Evolutionary conservation across 2,888 invertebrate genomes (phyloP).

Genomic region (Argyresthia albistria): DNA sequence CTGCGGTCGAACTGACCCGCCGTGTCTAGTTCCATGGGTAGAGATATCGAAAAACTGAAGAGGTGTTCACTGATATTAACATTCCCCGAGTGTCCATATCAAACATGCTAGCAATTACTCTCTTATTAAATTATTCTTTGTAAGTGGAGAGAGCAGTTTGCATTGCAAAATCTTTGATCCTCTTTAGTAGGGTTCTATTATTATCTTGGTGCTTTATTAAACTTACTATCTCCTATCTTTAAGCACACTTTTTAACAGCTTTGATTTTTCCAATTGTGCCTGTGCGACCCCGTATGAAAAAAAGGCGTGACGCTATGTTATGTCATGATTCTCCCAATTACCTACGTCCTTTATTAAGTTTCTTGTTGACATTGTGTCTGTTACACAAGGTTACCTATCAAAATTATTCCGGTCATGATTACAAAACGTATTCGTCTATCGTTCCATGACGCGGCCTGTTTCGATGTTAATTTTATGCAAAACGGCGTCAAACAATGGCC

Average conservation of each 20-base stretch:
- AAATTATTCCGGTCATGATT: no score
- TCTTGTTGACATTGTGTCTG: background rate
- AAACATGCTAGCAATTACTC: slow-evolving; percentile 18
- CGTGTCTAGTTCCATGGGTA: slow-evolving; percentile 35
- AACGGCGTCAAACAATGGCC: slow-evolving; percentile 35
- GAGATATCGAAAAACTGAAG: slow-evolving; percentile 43
- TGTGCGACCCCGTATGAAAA: no score
- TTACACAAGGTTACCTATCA: background rate
- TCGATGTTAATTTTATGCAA: slow-evolving; percentile 5
- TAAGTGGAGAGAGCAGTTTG: slow-evolving; percentile 9
- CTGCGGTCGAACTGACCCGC: slow-evolving; percentile 45
- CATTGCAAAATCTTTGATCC: background rate
- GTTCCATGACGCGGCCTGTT: background rate
- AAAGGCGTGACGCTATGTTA: no score
- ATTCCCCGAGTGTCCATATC: background rate
- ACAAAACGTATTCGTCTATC: no score
- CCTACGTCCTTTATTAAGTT: background rate
- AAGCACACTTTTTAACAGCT: no score
- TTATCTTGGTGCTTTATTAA: background rate
- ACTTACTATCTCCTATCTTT: no score
- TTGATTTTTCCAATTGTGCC: no score
- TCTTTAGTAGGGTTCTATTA: background rate
- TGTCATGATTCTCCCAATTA: no score
- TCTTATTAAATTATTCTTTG: slow-evolving; percentile 43
- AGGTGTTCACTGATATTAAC: slow-evolving; percentile 34